Evolutionary conservation across 2,888 invertebrate species (phyloP), one percentile per base, ranked within the genome.

Genomic region (Chironomus tentans): DNA sequence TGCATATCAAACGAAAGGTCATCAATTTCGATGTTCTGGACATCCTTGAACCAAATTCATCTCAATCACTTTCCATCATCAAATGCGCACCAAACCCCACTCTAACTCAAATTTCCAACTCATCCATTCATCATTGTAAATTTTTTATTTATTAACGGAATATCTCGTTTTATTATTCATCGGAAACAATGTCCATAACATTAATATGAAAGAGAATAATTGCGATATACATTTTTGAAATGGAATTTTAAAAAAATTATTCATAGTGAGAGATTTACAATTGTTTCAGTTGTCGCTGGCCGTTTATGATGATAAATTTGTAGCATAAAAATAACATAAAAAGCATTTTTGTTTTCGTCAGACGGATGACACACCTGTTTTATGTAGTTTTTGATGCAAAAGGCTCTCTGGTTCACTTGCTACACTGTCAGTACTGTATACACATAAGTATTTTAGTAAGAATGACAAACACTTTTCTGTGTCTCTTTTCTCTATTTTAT

Each of bases 321-420:
- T 56, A 56, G 56, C n/a, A 6, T 56, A 6, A 68, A 68, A 68
- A 68, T 7, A 46, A 68, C 74, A 74, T 24, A 68, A 74, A 74
- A 74, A 68, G 62, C 46, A 47, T 68, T 74, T 74, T 24, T n/a
- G 50, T 50, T 15, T n/a, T 56, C 12, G 56, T 18, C 18, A 47
- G 68, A 68, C 68, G 68, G 74, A 68, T 74, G 74, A 46, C 68
- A 38, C 74, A 74, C 68, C 74, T 74, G 74, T 74, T 74, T 74
- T 62, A 73, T 74, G 68, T 68, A 47, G 68, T 74, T 74, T 38
- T 38, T 28, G 65, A 22, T 70, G 72, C 56, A 61, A 65, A 65
- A 65, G 38, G 46, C 73, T 73, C 46, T 71, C 28, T 73, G 62
- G 62, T 47, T 74, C 74, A 74, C 47, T 68, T 65, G 48, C n/a